A percentile compares a stretch with the other conserved stretches of the same genome.
Conservation (phyloP, 2,113 vertebrate species). For the Colossoma macropomum region DNA sequence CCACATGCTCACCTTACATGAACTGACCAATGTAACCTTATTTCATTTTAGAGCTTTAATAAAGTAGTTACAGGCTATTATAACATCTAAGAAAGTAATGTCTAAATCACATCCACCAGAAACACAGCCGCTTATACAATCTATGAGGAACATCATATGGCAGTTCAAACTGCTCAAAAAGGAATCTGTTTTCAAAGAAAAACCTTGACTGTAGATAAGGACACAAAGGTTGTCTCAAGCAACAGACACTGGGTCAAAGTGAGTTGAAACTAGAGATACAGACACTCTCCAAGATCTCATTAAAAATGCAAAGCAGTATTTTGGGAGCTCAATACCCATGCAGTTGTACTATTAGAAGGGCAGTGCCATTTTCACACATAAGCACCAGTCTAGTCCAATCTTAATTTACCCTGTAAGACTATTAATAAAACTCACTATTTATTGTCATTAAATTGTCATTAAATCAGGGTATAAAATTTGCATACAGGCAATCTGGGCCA, state of each 20-base stretch:
- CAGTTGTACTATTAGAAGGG: slow-evolving; percentile 68
- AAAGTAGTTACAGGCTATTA: too few relatives aligned
- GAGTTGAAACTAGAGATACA: slow-evolving; percentile 68
- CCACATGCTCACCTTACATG: not conserved
- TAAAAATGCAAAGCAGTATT: slow-evolving; percentile 77
- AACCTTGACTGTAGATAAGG: slow-evolving; percentile 67
- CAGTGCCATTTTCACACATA: slow-evolving; percentile 63
- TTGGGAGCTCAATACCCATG: slow-evolving; percentile 67
- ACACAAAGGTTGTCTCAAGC: slow-evolving; percentile 63
- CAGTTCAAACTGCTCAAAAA: slow-evolving; percentile 19
- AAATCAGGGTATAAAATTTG: too few relatives aligned
- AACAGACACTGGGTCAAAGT: slow-evolving; percentile 55
- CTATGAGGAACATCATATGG: not conserved
- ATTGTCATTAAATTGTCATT: not conserved
- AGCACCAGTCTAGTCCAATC: not conserved
- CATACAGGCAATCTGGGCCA: too few relatives aligned
- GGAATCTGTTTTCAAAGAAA: not conserved
- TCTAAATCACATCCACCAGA: too few relatives aligned
- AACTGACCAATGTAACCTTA: too few relatives aligned
- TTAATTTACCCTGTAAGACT: not conserved
- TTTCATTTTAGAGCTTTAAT: too few relatives aligned
- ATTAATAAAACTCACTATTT: not conserved
- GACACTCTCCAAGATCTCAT: slow-evolving; percentile 69
- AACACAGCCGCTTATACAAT: too few relatives aligned
- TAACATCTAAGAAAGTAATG: too few relatives aligned